Percentiles rank a stretch among this genome's conserved stretches.
Evolutionary conservation across 2,888 invertebrate species (phyloP).

Genomic region (Boloria selene): DNA sequence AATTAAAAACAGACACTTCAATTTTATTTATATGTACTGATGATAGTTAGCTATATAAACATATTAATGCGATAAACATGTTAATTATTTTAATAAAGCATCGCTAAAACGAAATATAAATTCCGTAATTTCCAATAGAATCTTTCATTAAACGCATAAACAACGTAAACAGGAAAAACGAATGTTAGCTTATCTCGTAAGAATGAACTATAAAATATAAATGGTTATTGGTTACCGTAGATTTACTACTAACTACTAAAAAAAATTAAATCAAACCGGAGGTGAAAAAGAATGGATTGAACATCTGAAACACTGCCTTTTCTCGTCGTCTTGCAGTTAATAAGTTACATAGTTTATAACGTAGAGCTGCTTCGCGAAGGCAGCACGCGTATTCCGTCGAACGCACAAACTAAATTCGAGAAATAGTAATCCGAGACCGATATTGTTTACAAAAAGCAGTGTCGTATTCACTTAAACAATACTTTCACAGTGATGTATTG

Average conservation of each 20-base stretch:
- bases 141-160: not conserved
- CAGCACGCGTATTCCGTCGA: conserved; percentile 29
- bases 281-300: conserved; percentile 2
- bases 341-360: conserved; percentile 19
- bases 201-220: not conserved
- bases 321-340: not conserved
- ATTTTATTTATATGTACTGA: too few relatives aligned
- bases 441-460: conserved; percentile 32
- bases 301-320: not conserved
- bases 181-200: not conserved
- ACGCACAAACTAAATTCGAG: conserved; percentile 16
- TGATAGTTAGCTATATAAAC: too few relatives aligned
- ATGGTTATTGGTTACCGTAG: not conserved
- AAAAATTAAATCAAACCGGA: not conserved
- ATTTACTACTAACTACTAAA: not conserved
- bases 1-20: too few relatives aligned
- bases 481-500: conserved; percentile 2
- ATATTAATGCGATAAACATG: too few relatives aligned
- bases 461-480: conserved; percentile 20
- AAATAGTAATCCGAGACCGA: conserved; percentile 10
- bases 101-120: too few relatives aligned
- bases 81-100: too few relatives aligned
- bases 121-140: not conserved
- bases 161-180: conserved; percentile 3
- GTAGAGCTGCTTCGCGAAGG: conserved; percentile 26